Conservation (phyloP, 2,888 invertebrate genomes). For the Falcaria lacertinaria region DNA sequence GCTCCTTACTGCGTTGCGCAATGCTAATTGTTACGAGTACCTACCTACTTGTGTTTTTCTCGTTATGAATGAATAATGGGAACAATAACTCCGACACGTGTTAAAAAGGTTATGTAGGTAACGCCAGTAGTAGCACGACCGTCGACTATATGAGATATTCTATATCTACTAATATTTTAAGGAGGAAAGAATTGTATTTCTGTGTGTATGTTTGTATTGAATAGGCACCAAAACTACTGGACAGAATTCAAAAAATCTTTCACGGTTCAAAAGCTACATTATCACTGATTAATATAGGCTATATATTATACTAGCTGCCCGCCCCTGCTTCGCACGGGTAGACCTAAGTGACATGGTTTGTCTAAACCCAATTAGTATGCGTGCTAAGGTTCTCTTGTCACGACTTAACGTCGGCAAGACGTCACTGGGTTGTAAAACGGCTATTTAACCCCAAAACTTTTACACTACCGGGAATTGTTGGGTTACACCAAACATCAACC, state of each 20-base stretch:
- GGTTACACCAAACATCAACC: background rate
- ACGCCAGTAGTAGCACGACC: no score
- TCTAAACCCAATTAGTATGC: constrained; percentile 6
- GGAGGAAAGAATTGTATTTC: no score
- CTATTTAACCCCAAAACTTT: constrained; percentile 16
- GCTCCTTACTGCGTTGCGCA: background rate
- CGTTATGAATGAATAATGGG: background rate
- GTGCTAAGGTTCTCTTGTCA: constrained; percentile 6
- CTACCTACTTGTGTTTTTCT: constrained; percentile 1
- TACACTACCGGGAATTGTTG: constrained; percentile 16
- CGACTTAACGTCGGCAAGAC: background rate
- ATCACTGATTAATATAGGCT: no score
- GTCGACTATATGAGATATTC: no score
- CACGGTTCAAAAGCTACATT: no score
- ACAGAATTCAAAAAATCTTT: no score
- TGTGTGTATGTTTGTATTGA: no score
- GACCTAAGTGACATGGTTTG: no score
- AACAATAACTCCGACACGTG: background rate
- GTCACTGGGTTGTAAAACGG: constrained; percentile 12
- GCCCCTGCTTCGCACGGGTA: no score
- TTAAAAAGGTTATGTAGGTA: background rate
- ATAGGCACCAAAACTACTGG: no score
- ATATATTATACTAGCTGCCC: no score
- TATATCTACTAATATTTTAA: no score
- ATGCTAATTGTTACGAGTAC: background rate